phyloP scores from a whole-genome alignment of 1,140 invertebrate genomes.

The Trialeurodes vaporariorum region DNA sequence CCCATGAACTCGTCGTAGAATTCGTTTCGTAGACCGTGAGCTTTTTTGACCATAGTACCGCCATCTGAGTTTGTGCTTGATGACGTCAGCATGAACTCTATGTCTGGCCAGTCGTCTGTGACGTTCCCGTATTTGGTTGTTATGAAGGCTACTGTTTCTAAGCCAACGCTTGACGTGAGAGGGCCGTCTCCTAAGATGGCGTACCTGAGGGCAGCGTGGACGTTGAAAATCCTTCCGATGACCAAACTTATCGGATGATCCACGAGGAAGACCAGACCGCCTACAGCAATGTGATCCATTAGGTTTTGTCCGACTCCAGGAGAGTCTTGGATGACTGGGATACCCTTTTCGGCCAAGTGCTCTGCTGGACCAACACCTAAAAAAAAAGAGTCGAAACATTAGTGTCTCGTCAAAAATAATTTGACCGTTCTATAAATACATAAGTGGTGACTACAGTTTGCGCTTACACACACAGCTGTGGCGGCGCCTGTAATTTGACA shows the following conservation, averaged over 20 bases:
- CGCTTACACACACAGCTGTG: no score
- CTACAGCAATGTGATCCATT: constrained; percentile 70
- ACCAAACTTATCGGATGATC: constrained; percentile 65
- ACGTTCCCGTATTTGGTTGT: constrained; percentile 75
- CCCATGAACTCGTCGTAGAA: constrained; percentile 63
- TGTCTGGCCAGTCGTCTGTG: constrained; percentile 77
- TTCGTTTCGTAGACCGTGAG: constrained; percentile 63
- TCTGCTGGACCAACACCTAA: constrained; percentile 53
- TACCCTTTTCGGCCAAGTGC: constrained; percentile 49
- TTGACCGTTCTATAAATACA: no score
- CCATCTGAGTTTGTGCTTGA: constrained; percentile 64
- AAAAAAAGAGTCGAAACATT: constrained; percentile 11
- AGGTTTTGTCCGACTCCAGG: constrained; percentile 71
- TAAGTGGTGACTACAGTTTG: no score
- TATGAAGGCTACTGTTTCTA: constrained; percentile 75
- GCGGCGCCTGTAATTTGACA: no score
- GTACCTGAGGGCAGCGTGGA: constrained; percentile 53
- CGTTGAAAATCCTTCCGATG: constrained; percentile 58
- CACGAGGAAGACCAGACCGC: constrained; percentile 64
- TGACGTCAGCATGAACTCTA: constrained; percentile 79
- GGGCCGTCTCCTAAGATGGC: constrained; percentile 67
- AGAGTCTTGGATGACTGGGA: constrained; percentile 42
- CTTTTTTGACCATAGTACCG: constrained; percentile 50
- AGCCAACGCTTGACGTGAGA: constrained; percentile 63
- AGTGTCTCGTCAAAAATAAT: no score